Percentiles rank a stretch among this genome's conserved stretches.
phyloP scores from a whole-genome alignment of 2,113 vertebrate species.

The Peromyscus californicus region DNA sequence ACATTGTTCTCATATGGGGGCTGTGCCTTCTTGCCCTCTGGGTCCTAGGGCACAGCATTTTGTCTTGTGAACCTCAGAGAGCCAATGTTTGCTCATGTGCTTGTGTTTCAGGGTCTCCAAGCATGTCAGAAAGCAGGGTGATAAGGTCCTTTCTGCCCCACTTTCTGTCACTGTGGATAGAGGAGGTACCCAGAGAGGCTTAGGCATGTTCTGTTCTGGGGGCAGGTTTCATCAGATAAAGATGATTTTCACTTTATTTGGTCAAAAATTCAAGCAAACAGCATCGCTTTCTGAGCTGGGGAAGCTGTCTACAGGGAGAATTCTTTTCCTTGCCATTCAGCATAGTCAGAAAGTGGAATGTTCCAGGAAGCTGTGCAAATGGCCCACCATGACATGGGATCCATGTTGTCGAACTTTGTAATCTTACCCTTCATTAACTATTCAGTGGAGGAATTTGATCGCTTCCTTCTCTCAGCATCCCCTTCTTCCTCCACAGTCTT shows the following conservation, averaged over 20 bases:
- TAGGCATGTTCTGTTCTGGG: not conserved
- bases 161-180: not conserved
- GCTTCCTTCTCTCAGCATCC: slow-evolving; percentile 79
- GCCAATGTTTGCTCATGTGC: not conserved
- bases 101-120: not conserved
- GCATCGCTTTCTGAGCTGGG: not conserved
- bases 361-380: slow-evolving; percentile 48
- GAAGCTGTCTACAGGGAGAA: not conserved
- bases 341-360: slow-evolving; percentile 22
- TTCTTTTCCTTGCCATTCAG: slow-evolving; percentile 48
- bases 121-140: not conserved
- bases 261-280: not conserved
- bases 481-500: not conserved
- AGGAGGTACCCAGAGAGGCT: fast-evolving
- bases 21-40: not conserved
- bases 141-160: not conserved
- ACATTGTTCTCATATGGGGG: not conserved
- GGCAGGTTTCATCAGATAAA: not conserved
- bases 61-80: not conserved
- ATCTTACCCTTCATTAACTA: slow-evolving; percentile 88
- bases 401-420: slow-evolving; percentile 82
- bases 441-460: slow-evolving; percentile 85
- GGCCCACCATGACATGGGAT: slow-evolving; percentile 74
- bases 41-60: not conserved
- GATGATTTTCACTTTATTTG: not conserved